Conservation (phyloP, 2,797 vertebrate genomes). For the Craterocephalus amniculus region DNA sequence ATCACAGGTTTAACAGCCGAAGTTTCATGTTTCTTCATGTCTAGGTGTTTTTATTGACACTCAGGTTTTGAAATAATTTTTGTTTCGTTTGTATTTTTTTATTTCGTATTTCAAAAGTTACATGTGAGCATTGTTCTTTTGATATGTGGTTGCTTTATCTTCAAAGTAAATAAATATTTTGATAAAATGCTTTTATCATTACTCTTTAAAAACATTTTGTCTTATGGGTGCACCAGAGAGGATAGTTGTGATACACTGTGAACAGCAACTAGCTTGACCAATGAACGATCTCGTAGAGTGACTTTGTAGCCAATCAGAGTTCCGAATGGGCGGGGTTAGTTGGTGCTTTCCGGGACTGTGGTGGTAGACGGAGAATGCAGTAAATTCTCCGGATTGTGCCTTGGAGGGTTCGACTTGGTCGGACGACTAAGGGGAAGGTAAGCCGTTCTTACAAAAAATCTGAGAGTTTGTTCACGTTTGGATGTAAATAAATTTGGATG, state of each 20-base stretch:
- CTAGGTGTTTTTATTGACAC: conserved; percentile 80
- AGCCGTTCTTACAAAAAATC: not conserved
- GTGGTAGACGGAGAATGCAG: conserved; percentile 28
- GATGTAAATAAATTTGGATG: fast-evolving
- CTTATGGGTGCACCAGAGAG: not conserved
- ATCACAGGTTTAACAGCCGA: conserved; percentile 63
- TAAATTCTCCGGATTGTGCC: conserved; percentile 42
- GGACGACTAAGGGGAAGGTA: conserved; percentile 31
- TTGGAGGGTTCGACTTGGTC: fast-evolving
- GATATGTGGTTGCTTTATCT: conserved; percentile 84
- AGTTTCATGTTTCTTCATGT: conserved; percentile 72
- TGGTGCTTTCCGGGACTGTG: conserved; percentile 14
- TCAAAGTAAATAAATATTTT: conserved; percentile 86
- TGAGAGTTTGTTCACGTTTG: fast-evolving
- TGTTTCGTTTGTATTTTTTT: conserved; percentile 63
- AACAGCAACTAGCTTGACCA: conserved; percentile 34
- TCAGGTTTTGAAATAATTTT: conserved; percentile 83
- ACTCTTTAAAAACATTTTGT: too few relatives aligned
- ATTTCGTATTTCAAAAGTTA: conserved; percentile 66
- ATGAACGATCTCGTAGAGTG: not conserved
- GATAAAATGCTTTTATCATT: conserved; percentile 54
- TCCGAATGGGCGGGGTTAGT: conserved; percentile 34
- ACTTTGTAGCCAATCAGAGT: conserved; percentile 55
- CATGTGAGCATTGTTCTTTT: conserved; percentile 83
- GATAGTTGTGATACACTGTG: not conserved